Evolutionary conservation across 2,113 vertebrate species (phyloP).

Genomic region (Entelurus aequoreus): DNA sequence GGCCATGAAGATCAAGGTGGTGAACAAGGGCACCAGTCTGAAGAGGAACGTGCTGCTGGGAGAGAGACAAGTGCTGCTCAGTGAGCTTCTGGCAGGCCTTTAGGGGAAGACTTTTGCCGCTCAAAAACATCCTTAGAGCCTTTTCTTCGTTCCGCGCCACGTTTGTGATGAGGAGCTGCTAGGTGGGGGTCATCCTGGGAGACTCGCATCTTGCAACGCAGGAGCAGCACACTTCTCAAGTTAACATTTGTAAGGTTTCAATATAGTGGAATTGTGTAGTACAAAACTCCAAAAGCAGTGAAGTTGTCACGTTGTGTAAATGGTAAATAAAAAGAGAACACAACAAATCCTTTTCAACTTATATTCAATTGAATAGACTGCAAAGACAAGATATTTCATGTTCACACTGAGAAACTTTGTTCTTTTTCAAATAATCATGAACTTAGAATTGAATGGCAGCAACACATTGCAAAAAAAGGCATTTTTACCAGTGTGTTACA

Average conservation of each 20-base stretch:
- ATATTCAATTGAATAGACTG: too few relatives aligned
- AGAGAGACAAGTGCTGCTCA: constrained; percentile 86
- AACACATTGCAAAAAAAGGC: too few relatives aligned
- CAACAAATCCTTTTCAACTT: too few relatives aligned
- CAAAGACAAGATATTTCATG: too few relatives aligned
- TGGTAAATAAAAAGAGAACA: too few relatives aligned
- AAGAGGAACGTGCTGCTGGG: constrained; percentile 89
- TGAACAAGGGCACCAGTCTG: constrained; percentile 94
- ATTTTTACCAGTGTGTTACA: too few relatives aligned
- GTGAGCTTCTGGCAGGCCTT: constrained; percentile 75
- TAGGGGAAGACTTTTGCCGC: constrained; percentile 40
- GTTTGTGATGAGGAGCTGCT: constrained; percentile 11
- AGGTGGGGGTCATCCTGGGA: constrained; percentile 21
- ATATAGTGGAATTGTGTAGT: constrained; percentile 7
- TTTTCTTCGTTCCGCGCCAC: constrained; percentile 18
- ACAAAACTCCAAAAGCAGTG: too few relatives aligned
- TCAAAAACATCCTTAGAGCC: constrained; percentile 18
- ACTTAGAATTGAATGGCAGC: too few relatives aligned
- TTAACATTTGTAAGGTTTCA: background rate
- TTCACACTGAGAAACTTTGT: too few relatives aligned
- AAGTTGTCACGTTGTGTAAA: too few relatives aligned
- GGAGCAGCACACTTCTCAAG: background rate
- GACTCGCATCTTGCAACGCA: constrained; percentile 2
- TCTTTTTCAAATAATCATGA: too few relatives aligned
- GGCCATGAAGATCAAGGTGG: constrained; percentile 91